Evolutionary conservation across 2,888 invertebrate species (phyloP).

Genomic region (Dasysyrphus tricinctus): DNA sequence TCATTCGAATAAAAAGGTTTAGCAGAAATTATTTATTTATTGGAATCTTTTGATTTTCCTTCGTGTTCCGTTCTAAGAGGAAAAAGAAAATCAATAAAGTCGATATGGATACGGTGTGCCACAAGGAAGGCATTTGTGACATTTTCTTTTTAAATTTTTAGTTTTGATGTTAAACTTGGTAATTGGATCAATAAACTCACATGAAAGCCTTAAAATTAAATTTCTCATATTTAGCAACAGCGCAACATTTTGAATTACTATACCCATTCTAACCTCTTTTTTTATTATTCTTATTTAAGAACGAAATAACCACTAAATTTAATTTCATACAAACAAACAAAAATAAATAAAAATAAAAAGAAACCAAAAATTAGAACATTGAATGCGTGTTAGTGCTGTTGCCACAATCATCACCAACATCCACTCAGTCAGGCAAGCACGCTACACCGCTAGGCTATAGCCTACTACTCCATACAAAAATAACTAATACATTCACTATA

Average conservation of each 20-base stretch:
- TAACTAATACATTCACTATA: background rate
- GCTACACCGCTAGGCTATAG: background rate
- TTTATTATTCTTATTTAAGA: conserved; percentile 9
- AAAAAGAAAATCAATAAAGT: background rate
- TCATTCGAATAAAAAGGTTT: background rate
- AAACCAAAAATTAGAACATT: conserved; percentile 10
- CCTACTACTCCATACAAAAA: background rate
- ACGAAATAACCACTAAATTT: background rate
- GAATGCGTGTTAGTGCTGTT: conserved; percentile 12
- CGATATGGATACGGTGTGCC: background rate
- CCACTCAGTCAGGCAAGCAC: background rate
- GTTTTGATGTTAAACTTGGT: background rate
- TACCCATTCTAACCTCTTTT: background rate
- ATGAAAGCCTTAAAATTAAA: no score
- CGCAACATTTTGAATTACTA: background rate
- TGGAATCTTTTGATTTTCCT: background rate
- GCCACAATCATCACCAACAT: conserved; percentile 2
- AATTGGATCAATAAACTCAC: background rate
- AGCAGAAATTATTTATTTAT: background rate
- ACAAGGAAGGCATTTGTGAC: background rate
- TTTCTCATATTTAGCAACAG: background rate
- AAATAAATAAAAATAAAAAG: background rate
- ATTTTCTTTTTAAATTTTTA: background rate
- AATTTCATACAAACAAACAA: background rate
- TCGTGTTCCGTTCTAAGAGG: background rate